Base-by-base conservation (phyloP, 2,113 vertebrate species). In the Stegostoma tigrinum region DNA sequence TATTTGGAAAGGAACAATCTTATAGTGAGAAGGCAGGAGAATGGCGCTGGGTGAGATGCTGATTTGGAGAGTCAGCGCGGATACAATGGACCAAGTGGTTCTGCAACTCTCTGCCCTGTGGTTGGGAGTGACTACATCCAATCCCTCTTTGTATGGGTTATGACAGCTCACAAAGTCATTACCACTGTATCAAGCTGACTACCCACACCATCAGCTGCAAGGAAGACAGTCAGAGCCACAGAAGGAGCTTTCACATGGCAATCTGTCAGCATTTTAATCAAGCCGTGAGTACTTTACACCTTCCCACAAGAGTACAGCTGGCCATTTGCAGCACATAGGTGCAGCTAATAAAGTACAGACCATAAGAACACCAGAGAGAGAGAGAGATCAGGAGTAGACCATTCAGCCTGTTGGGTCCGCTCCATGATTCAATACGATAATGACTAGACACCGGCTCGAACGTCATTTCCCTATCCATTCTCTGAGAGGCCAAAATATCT, bases 341-440 rank as follows among this genome's bases (percentile, higher is more conserved):
- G 12, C 80, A 83, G 14, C 15, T 19, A 19, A 83, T 42, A 80
- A n/a, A 38, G 27, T 14, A 38, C 5, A 15, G 34, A 30, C 72
- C 8, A 24, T 27, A 75, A 75, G 30, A 34, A 72, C 70, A 72
- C 23, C 3, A 70, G 70, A 75, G 70, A 75, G 1, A 45, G 45
- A 45, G 45, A 45, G 45, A 45, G 45, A 45, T 2, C 66, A 67
- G 70, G 27, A 30, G 70, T 30, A 10, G 5, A 75, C 70, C 30
- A 72, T 2, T 30, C 70, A 5, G 5, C 27, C 27, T 2, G 7
- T 30, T 8, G 10, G 8, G 4, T 1, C 0, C 6, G 1, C 4
- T 75, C 72, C 72, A 34, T 30, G 8, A 75, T 6, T 24, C 72
- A 75, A 34, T 10, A 10, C 27, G 0, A 34, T 12, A 27, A 34